Base-by-base conservation (phyloP, 2,888 invertebrate genomes). In the Nymphalis c-album region DNA sequence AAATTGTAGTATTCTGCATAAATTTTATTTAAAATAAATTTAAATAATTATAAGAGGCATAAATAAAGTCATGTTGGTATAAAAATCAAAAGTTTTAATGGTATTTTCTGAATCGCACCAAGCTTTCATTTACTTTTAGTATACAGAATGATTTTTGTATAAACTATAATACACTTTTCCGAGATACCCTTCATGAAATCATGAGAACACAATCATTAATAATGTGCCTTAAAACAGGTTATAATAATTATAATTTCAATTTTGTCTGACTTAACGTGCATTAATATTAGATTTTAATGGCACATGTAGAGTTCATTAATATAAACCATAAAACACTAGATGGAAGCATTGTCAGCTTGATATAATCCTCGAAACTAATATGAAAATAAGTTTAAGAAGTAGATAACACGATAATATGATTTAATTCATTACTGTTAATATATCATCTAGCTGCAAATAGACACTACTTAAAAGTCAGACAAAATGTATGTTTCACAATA, bases 21-120 rank as follows among this genome's bases (percentile, higher is more conserved):
- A 50, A 18, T 18, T 51, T 16, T 1, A 51, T 26, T 51, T 16
- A 20, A 22, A 51, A 20, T 13, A 51, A 13, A 13, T 22, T 53
- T 53, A 26, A 53, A 17, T 13, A 31, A 55, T 55, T 31, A 22
- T 31, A 18, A 57, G 18, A 57, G 40, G 57, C 31, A 18, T 57
- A 80, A 81, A 87, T 88, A 88, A 87, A 85, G 81, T 86, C 81
- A 71, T 82, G 78, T 90, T 92, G 91, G 91, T 92, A 92, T 92
- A 92, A 92, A 92, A 92, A 92, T 92, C 91, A 92, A 92, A 92
- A 92, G 91, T 91, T 92, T 92, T 92, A 92, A 92, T 92, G 91
- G 91, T 91, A 91, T 91, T 91, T 91, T 91, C 91, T 90, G 91
- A 91, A 91, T 92, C 91, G 91, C 91, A 92, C 91, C 91, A 91